Conservation (phyloP, 2,797 vertebrate species). For the Parotocinclus haroldoi region DNA sequence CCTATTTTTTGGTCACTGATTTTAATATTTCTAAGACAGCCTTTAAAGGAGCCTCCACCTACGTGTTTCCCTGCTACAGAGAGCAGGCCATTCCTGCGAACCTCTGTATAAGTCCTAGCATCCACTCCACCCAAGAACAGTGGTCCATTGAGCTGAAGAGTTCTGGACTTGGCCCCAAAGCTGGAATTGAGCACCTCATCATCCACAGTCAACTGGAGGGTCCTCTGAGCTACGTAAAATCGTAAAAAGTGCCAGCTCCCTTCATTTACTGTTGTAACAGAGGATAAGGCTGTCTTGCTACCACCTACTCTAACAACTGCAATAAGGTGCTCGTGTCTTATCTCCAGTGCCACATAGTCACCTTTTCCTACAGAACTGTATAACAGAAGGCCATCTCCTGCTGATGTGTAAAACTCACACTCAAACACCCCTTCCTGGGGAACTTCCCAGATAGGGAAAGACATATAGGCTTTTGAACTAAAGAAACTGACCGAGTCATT, state of each 20-base stretch:
- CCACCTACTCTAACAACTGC: constrained; percentile 65
- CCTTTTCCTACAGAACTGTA: constrained; percentile 73
- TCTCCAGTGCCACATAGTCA: constrained; percentile 79
- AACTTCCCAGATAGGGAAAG: constrained; percentile 74
- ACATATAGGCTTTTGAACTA: constrained; percentile 82
- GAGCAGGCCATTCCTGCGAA: constrained; percentile 60
- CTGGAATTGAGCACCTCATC: constrained; percentile 68
- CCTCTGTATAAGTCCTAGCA: constrained; percentile 58
- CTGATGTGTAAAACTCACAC: constrained; percentile 71
- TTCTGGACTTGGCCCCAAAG: constrained; percentile 59
- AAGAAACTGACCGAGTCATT: constrained; percentile 84
- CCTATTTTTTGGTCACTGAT: constrained; percentile 73
- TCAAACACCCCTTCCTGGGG: constrained; percentile 69
- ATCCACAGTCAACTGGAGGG: constrained; percentile 74
- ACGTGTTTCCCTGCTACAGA: constrained; percentile 61
- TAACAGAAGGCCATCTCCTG: constrained; percentile 74
- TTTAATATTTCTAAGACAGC: constrained; percentile 78
- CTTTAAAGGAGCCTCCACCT: constrained; percentile 79
- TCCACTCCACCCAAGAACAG: constrained; percentile 82
- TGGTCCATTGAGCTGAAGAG: constrained; percentile 67
- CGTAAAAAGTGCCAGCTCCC: constrained; percentile 75
- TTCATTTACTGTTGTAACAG: constrained; percentile 66
- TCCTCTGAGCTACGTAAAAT: constrained; percentile 67
- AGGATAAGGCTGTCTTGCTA: constrained; percentile 69
- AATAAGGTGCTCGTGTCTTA: constrained; percentile 75